Evolutionary conservation across 2,113 vertebrate species (phyloP), one percentile per base, ranked within the genome.

Genomic region (Neoarius graeffei): DNA sequence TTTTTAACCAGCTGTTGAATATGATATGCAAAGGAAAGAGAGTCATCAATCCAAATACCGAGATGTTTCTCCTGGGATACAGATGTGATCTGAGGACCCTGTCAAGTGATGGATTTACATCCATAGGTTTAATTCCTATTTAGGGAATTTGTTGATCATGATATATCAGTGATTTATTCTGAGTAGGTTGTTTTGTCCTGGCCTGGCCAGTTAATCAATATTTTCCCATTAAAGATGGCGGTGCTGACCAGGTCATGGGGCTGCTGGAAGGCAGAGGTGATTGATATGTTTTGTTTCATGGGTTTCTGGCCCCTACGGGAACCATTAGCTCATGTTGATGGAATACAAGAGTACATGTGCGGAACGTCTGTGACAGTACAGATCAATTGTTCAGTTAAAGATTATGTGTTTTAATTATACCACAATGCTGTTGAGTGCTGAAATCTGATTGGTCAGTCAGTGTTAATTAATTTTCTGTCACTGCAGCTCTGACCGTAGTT

Each of bases 251-350:
- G 85, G 80, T 81, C 69, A 81, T 0, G 8, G 10, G 23, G 60
- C 54, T 56, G 50, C n/a, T 66, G 85, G 48, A 88, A 88, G 69
- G 50, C 83, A 35, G 23, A 54, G 62, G 69, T 59, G 81, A 86
- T 86, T 86, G 89, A 88, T 87, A 79, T 83, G 83, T 88, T 86
- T 86, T 85, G 50, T 74, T 81, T 87, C 64, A 1, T 69, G 77
- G 52, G 20, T 87, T 71, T 52, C 56, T 73, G 56, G 62, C 64
- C 74, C 60, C 25, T 74, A 25, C 56, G 27, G 79, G 60, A 19
- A 67, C 54, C 71, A 80, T 83, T 67, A 82, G 59, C 48, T 30
- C 19, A 7, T n/a, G 25, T 52, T 57, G 56, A 50, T 14, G 30
- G 56, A 85, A 8, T 10, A 27, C 48, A 62, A 7, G 20, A 17